Conservation (phyloP, 2,113 vertebrate species). For the Sarotherodon lohbergeri region DNA sequence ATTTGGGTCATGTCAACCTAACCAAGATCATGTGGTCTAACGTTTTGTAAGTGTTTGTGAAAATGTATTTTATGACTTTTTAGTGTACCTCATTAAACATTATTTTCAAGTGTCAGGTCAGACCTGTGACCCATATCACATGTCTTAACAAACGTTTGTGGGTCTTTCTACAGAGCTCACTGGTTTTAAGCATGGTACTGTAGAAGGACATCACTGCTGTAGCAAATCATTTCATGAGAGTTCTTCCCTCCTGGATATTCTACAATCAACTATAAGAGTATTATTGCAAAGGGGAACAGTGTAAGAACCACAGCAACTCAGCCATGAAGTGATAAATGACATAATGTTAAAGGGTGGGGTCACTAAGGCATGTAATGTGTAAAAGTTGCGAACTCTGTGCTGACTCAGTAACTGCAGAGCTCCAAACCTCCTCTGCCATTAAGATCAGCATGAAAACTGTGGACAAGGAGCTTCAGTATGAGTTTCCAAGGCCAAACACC, state of each 20-base stretch:
- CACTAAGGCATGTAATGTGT: neutral
- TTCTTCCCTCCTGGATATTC: neutral
- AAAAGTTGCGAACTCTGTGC: neutral
- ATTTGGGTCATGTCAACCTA: neutral
- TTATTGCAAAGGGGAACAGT: neutral
- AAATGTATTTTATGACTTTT: neutral
- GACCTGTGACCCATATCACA: neutral
- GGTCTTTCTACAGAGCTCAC: neutral
- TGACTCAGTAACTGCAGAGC: neutral
- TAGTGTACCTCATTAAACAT: neutral
- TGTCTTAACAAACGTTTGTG: neutral
- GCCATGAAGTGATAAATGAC: neutral
- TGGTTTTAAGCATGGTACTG: neutral
- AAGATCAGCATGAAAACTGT: neutral
- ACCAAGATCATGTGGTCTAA: neutral
- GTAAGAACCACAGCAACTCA: neutral
- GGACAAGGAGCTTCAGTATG: neutral
- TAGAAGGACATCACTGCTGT: neutral
- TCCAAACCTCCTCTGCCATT: neutral
- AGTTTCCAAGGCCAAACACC: neutral
- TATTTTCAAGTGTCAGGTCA: neutral
- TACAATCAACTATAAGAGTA: neutral
- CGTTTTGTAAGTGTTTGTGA: neutral
- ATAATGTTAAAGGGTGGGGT: neutral
- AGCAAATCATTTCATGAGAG: neutral